These are phyloP conservation scores for Hoplodrina blanda DNA, from an alignment of 2,888 invertebrate genomes.

Conservation along the genomic window DNA sequence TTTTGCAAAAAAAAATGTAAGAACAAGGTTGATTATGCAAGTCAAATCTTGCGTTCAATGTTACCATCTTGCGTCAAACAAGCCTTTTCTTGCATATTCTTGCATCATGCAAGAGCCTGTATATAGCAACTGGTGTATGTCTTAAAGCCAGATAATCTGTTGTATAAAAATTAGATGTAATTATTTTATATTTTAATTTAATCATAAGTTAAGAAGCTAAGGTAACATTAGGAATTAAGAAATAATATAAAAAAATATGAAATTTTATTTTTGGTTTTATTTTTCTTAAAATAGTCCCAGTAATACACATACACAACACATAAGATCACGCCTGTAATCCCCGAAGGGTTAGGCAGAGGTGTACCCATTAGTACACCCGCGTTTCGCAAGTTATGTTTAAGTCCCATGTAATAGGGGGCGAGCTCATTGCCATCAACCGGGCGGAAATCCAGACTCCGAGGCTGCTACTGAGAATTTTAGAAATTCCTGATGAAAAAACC, in stretches of 20 bases:
- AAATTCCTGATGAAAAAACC: no score
- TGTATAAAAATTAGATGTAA: slow-evolving; percentile 58
- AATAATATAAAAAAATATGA: slow-evolving; percentile 59
- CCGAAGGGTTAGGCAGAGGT: no score
- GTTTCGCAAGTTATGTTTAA: no score
- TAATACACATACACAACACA: no score
- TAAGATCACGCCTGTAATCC: no score
- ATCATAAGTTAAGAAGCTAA: slow-evolving; percentile 45
- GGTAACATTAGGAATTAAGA: slow-evolving; percentile 58
- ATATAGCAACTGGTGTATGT: slow-evolving; percentile 50
- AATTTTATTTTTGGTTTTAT: slow-evolving; percentile 51
- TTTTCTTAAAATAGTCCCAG: no score
- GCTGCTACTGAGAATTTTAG: no score
- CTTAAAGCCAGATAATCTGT: slow-evolving; percentile 54
- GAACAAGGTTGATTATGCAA: not conserved
- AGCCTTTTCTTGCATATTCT: slow-evolving; percentile 33
- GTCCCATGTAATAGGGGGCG: no score
- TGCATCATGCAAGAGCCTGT: slow-evolving; percentile 42
- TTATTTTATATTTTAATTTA: slow-evolving; percentile 55
- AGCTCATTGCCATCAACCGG: no score
- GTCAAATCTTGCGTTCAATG: not conserved
- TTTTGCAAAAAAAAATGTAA: slow-evolving; percentile 23
- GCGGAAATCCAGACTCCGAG: no score
- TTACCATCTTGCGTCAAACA: not conserved
- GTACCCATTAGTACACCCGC: no score